Base-by-base conservation (phyloP, 2,797 vertebrate genomes). In the Esox lucius region DNA sequence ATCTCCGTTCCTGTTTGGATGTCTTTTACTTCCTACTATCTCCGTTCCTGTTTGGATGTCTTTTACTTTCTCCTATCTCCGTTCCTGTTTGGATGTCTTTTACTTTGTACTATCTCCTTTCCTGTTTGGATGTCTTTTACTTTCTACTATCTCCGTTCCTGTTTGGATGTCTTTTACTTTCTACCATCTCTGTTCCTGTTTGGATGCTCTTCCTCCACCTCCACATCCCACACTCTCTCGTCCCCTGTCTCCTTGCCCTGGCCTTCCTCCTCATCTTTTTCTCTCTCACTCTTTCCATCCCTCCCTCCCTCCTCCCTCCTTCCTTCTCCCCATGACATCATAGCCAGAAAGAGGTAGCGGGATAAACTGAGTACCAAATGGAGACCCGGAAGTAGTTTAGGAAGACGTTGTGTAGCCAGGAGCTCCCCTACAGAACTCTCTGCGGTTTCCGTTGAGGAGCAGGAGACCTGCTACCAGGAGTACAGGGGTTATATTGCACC, bases 401-500 rank as follows among this genome's bases (percentile, higher is more conserved):
- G 82, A 84, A 78, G 81, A 80, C 82, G 75, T 72, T 82, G 79
- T 81, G 82, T 78, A 80, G 73, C 78, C 81, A 80, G 78, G 77
- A 85, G 81, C 70, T 15, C 51, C 86, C 83, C 79, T 19, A 28
- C 51, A 76, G 82, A 84, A 84, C 75, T 68, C 59, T 85, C 85
- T 86, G 83, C 80, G 87, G 90, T 88, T 90, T 85, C 85, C 85
- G 90, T 88, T 81, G 83, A 87, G 64, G 81, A 86, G 84, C 28
- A 90, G 86, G 83, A 80, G 74, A 84, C 81, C 78, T 89, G 87
- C 90, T 80, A 82, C 86, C 86, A 90, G 81, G 85, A 87, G 89
- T 86, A 84, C 86, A 81, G 75, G 79, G 83, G 81, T 79, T 80
- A 80, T 77, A 82, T 79, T 81, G 76, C 46, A 86, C 85, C 78